phyloP scores from a whole-genome alignment of 2,113 vertebrate genomes.

The Haemorhous mexicanus region DNA sequence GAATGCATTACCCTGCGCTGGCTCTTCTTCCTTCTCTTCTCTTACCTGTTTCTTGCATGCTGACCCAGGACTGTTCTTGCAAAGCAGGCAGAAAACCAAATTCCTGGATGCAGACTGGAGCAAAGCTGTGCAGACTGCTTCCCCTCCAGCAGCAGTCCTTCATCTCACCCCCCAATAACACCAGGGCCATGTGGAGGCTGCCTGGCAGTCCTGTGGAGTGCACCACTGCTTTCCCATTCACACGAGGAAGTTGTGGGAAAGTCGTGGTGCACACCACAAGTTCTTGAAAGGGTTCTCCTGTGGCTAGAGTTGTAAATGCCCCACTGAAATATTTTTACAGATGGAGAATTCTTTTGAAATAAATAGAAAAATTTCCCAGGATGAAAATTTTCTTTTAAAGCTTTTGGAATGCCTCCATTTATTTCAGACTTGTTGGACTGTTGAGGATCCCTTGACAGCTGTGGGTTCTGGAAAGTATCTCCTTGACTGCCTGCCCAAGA shows the following conservation, averaged over 20 bases:
- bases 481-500: conserved; percentile 49
- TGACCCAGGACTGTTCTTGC: not conserved
- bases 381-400: conserved; percentile 65
- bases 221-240: not conserved
- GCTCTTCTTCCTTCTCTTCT: not conserved
- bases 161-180: not conserved
- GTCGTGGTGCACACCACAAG: not conserved
- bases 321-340: conserved; percentile 69
- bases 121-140: not conserved
- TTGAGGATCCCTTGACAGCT: conserved; percentile 64
- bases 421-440: conserved; percentile 63
- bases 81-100: not conserved
- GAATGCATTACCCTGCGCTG: not conserved
- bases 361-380: conserved; percentile 67
- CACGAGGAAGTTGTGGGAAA: conserved; percentile 39
- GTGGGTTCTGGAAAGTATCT: conserved; percentile 67
- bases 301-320: conserved; percentile 51
- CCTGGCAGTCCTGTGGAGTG: not conserved
- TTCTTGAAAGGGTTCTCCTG: conserved; percentile 58
- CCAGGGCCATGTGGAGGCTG: not conserved
- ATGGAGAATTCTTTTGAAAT: conserved; percentile 70
- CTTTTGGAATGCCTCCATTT: conserved; percentile 63
- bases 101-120: not conserved
- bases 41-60: not conserved
- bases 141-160: not conserved